Evolutionary conservation across 2,113 vertebrate genomes (phyloP).

Genomic region (Aptenodytes forsteri): DNA sequence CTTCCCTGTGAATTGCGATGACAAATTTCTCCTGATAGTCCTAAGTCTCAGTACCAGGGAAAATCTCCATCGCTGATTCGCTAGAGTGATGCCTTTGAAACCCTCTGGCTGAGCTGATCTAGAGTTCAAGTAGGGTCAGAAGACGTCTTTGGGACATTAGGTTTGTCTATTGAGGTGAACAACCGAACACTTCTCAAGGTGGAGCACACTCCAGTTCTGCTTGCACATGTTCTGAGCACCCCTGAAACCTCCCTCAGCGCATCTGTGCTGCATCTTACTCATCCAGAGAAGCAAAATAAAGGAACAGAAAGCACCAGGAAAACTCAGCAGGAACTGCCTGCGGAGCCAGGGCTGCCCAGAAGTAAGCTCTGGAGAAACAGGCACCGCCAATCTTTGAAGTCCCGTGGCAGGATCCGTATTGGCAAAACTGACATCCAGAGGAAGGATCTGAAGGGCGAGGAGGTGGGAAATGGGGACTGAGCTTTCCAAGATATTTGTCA

Average conservation of each 20-base stretch:
- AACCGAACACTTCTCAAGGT: neutral
- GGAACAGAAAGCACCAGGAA: neutral
- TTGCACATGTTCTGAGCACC: neutral
- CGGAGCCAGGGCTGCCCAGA: neutral
- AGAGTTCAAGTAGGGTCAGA: neutral
- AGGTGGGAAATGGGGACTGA: neutral
- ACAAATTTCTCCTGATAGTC: neutral
- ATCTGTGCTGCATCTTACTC: neutral
- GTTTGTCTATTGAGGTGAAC: neutral
- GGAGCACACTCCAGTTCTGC: neutral
- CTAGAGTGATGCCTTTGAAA: neutral
- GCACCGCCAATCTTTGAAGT: neutral
- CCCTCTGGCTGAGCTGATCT: neutral
- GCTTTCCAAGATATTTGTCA: neutral
- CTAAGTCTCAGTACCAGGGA: neutral
- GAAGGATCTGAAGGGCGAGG: neutral
- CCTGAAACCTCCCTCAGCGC: fast-evolving
- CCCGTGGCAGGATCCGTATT: neutral
- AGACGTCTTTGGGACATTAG: neutral
- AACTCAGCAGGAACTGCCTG: neutral
- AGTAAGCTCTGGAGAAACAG: neutral
- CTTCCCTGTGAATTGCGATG: neutral
- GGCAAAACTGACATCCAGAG: neutral
- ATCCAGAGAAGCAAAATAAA: neutral
- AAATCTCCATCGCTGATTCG: neutral